Conservation (phyloP, 92 coral and sea anemone genomes). For the Chrysogorgia sp. region DNA sequence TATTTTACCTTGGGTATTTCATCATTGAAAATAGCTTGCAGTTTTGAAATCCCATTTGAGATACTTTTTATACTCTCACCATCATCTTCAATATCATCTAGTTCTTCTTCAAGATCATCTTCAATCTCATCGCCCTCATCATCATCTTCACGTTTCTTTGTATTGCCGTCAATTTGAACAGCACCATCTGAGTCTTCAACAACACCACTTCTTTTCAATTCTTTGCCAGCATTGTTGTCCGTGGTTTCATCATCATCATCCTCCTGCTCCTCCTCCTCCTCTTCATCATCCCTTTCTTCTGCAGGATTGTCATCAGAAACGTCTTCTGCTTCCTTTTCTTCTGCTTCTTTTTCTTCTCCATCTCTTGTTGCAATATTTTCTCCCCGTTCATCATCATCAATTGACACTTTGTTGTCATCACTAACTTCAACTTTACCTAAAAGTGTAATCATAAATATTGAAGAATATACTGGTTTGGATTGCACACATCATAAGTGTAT, state of each 20-base stretch:
- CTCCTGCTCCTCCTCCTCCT: background rate
- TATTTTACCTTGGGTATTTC: slow-evolving; percentile 21
- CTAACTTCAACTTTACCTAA: background rate
- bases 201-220: background rate
- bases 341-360: background rate
- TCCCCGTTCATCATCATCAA: background rate
- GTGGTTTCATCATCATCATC: background rate
- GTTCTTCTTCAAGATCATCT: background rate
- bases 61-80: background rate
- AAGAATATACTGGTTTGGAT: too few relatives aligned
- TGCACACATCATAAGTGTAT: too few relatives aligned
- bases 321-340: background rate
- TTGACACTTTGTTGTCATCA: background rate
- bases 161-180: background rate
- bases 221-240: too few relatives aligned
- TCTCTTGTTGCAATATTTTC: background rate
- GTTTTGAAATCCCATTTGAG: background rate
- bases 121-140: background rate
- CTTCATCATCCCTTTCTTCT: background rate
- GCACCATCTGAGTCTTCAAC: slow-evolving; percentile 23
- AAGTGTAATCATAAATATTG: background rate
- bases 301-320: background rate
- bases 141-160: background rate
- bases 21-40: slow-evolving; percentile 24
- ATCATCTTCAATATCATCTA: too few relatives aligned